Base-by-base conservation (phyloP, 2,113 vertebrate species). In the Pungitius pungitius region DNA sequence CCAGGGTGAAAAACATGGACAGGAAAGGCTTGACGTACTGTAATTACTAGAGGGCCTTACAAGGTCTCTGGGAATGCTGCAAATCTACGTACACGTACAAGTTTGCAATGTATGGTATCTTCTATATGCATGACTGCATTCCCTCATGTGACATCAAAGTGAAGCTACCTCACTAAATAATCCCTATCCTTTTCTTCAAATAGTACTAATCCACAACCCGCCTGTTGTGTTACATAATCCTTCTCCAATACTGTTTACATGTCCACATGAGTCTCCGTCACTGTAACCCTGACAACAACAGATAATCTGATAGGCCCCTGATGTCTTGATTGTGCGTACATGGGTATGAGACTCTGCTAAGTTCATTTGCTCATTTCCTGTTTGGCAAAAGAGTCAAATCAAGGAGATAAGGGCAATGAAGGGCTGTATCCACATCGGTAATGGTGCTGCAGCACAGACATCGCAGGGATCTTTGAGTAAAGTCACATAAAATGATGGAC, bases 281-380 rank as follows among this genome's bases (percentile, higher is more conserved):
- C 17, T 0, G 83, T 82, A 66, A 78, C 78, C 80, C 7, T 73
- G 85, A 76, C 73, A 84, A 79, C 78, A 54, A 18, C 0, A 24
- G 64, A 63, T 87, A 88, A 90, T 91, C 86, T 86, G 79, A 90
- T 90, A 69, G 85, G 33, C 24, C 51, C 40, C 78, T 77, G 80
- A 85, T 60, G 55, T 65, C 56, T 78, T 82, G 68, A 82, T 83
- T 81, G 71, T 83, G 54, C 58, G 54, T 54, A 55, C 27, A n/a
- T 69, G 58, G 62, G 61, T 60, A 61, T 47, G 69, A 83, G 77
- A 49, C 52, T 59, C 73, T 73, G 55, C 77, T 75, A 84, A 84
- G 26, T 51, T 57, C 72, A 77, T 87, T 87, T 85, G 65, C 47
- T 79, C 72, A 80, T 89, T 93, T 91, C 71, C 81, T 90, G 80